Percentiles rank a stretch among this genome's conserved stretches.
Evolutionary conservation across 1,140 invertebrate genomes (phyloP).

Genomic region (Drosophila baimaii): DNA sequence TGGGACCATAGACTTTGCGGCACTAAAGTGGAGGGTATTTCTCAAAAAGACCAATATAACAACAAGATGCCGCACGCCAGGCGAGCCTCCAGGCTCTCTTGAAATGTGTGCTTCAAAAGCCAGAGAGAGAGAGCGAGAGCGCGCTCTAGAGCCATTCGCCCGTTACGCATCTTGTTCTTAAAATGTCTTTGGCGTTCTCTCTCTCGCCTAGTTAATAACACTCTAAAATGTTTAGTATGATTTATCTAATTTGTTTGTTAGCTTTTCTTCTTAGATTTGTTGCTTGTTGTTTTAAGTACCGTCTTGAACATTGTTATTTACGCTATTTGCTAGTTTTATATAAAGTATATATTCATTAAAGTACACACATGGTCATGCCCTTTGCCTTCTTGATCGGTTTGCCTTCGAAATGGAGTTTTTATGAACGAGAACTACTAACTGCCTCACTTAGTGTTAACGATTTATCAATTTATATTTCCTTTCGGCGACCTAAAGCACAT

Average conservation of each 20-base stretch:
- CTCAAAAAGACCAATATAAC: too few species aligned
- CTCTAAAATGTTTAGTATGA: conserved; percentile 49
- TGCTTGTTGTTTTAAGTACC: conserved; percentile 39
- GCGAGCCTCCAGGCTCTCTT: too few species aligned
- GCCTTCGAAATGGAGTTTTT: conserved; percentile 22
- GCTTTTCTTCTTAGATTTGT: conserved; percentile 10
- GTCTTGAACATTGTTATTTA: conserved; percentile 56
- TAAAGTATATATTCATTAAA: conserved; percentile 78
- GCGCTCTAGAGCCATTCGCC: too few species aligned
- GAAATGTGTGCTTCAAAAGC: too few species aligned
- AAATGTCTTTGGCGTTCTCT: too few species aligned
- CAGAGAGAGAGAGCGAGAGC: too few species aligned
- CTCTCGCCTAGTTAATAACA: conserved; percentile 34
- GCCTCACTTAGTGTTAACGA: conserved; percentile 28
- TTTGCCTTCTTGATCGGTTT: conserved; percentile 19
- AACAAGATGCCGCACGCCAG: too few species aligned
- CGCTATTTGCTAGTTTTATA: conserved; percentile 66
- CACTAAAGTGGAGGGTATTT: too few species aligned
- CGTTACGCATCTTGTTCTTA: too few species aligned
- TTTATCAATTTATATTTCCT: conserved; percentile 6
- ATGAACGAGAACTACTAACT: conserved; percentile 18
- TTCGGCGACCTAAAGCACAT: conserved; percentile 23
- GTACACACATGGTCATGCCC: conserved; percentile 69
- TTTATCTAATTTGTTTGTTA: conserved; percentile 38
- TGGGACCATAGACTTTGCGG: too few species aligned